Base-by-base conservation (phyloP, 2,113 vertebrate genomes). In the Notarius lentiginosus region DNA sequence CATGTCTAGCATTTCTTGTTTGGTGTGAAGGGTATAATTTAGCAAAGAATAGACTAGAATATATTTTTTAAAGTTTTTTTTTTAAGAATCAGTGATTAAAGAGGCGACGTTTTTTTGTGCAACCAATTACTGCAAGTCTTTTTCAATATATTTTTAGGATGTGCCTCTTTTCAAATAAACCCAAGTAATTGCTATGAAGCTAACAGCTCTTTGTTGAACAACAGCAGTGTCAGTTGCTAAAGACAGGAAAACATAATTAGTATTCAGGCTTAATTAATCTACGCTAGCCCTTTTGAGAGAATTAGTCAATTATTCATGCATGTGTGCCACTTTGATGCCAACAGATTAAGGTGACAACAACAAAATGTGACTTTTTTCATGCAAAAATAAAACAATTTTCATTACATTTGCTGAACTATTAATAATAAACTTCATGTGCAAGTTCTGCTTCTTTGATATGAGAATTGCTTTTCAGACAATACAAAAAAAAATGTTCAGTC, bases 211-310 rank as follows among this genome's bases (percentile, higher is more conserved):
- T 91, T 94, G 93, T 92, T 93, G 93, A 95, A 95, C 93, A 95
- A 95, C 93, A 93, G 91, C 92, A 49, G 88, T 91, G 76, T 95
- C 92, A 92, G 91, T 94, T 92, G 93, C 89, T 93, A 91, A 90
- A 94, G 94, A 95, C 94, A 94, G 90, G 93, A 94, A 87, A 95
- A 95, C 94, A 95, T 95, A 94, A 95, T 95, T 95, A 95, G 94
- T 94, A 95, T 95, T 94, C 94, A 95, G 92, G 91, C 92, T 95
- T 95, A 95, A 95, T 95, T 95, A 95, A 95, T 95, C 94, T 93
- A 94, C 72, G 85, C 92, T 94, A 94, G 92, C 93, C 95, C 93
- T 94, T 95, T 95, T 94, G 94, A 94, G 92, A 94, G 93, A 95
- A 95, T 95, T 94, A 94, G 93, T 94, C 93, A 94, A 95, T 95